Conservation (phyloP, 2,888 invertebrate genomes). For the Esperia sulphurella region DNA sequence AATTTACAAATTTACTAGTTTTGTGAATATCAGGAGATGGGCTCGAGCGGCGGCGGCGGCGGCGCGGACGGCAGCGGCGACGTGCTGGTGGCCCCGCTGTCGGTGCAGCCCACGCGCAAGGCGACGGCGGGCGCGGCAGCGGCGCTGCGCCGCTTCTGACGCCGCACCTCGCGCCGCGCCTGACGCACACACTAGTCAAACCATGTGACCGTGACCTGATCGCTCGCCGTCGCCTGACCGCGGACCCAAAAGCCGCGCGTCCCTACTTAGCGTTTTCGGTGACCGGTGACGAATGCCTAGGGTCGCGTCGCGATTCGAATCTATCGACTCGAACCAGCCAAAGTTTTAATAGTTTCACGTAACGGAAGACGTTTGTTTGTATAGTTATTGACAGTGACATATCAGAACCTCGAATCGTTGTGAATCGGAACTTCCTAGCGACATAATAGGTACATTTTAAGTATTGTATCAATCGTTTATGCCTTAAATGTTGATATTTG, state of each 20-base stretch:
- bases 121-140: constrained; percentile 83
- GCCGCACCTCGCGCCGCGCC: constrained; percentile 41
- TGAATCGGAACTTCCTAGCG: constrained; percentile 3
- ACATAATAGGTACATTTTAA: constrained; percentile 1
- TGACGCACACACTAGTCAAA: constrained; percentile 21
- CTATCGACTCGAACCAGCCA: constrained; percentile 5
- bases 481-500: constrained; percentile 10
- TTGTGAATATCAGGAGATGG: constrained; percentile 82
- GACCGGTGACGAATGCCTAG: neutral
- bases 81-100: constrained; percentile 87
- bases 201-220: neutral
- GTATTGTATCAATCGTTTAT: neutral
- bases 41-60: constrained; percentile 75
- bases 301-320: neutral
- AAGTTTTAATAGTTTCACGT: constrained; percentile 2
- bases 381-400: constrained; percentile 12
- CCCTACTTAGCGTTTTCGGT: neutral
- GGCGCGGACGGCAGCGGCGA: constrained; percentile 68
- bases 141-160: constrained; percentile 85
- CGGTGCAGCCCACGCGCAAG: constrained; percentile 91
- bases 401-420: constrained; percentile 10
- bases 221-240: neutral
- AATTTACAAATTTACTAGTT: no score
- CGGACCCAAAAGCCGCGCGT: neutral
- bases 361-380: constrained; percentile 5